phyloP scores from a whole-genome alignment of 1,140 invertebrate genomes.

The Venustaconcha ellipsiformis region DNA sequence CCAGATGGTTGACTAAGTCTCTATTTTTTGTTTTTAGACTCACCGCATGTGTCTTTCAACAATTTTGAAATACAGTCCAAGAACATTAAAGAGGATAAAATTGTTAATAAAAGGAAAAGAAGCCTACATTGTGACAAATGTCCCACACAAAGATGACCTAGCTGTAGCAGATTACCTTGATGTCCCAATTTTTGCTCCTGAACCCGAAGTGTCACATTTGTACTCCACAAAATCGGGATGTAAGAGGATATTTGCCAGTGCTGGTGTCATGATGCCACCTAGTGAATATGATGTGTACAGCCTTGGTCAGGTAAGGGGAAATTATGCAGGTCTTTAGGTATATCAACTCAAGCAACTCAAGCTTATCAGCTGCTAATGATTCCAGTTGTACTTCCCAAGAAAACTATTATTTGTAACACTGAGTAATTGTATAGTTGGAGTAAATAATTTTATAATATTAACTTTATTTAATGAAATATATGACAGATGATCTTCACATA shows the following conservation, averaged over 20 bases:
- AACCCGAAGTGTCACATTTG: conserved; percentile 66
- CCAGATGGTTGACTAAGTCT: neutral
- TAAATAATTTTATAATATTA: too few species aligned
- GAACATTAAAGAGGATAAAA: conserved; percentile 62
- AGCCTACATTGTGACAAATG: conserved; percentile 66
- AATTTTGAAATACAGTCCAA: conserved; percentile 67
- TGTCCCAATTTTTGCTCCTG: conserved; percentile 64
- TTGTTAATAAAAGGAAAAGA: conserved; percentile 65
- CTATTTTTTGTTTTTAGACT: conserved; percentile 48
- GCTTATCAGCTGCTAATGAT: too few species aligned
- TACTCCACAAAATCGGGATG: conserved; percentile 68
- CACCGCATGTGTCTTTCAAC: conserved; percentile 68
- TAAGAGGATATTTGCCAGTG: conserved; percentile 68
- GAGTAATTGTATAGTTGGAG: too few species aligned
- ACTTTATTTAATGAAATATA: too few species aligned
- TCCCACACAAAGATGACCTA: conserved; percentile 67
- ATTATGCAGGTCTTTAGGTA: too few species aligned
- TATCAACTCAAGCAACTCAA: too few species aligned
- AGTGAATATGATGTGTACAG: conserved; percentile 68
- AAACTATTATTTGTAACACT: too few species aligned
- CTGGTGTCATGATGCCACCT: conserved; percentile 63
- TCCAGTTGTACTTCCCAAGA: too few species aligned
- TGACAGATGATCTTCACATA: too few species aligned
- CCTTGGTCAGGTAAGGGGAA: conserved; percentile 58
- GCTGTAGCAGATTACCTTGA: conserved; percentile 63